phyloP scores from a whole-genome alignment of 2,113 vertebrate species.

The Bubalus kerabau region DNA sequence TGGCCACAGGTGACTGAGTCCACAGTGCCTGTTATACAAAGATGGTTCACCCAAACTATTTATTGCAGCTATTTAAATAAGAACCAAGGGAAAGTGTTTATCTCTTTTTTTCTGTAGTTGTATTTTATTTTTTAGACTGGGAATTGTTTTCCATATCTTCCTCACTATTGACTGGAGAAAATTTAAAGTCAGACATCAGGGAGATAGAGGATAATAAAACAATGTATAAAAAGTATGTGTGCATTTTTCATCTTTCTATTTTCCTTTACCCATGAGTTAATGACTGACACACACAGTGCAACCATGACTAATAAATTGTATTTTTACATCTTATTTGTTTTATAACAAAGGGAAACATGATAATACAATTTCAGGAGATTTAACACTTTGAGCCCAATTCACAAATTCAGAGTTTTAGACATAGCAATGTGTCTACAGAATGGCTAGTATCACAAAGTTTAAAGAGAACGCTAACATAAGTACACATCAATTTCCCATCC shows the following conservation, averaged over 20 bases:
- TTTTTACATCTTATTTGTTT: background rate
- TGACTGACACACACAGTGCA: background rate
- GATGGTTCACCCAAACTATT: too few relatives aligned
- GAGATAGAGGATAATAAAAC: background rate
- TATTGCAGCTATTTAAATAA: too few relatives aligned
- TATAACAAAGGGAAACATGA: background rate
- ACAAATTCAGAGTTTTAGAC: background rate
- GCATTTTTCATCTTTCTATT: background rate
- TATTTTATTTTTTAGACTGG: background rate
- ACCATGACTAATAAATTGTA: background rate
- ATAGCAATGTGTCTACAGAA: background rate
- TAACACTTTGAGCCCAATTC: background rate
- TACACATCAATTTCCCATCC: background rate
- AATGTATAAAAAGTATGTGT: background rate
- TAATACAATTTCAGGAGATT: background rate
- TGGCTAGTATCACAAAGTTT: background rate
- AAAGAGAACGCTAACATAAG: background rate
- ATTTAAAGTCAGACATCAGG: background rate
- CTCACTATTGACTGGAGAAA: background rate
- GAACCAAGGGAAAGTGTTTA: background rate
- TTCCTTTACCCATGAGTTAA: background rate
- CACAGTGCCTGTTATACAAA: too few relatives aligned
- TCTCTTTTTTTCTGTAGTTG: background rate
- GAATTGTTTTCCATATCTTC: background rate
- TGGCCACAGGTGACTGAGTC: too few relatives aligned